Percentiles rank a stretch among this genome's conserved stretches.
These are phyloP conservation scores for Dioctria rufipes DNA, from an alignment of 2,888 invertebrate species.

Conservation along the genomic window DNA sequence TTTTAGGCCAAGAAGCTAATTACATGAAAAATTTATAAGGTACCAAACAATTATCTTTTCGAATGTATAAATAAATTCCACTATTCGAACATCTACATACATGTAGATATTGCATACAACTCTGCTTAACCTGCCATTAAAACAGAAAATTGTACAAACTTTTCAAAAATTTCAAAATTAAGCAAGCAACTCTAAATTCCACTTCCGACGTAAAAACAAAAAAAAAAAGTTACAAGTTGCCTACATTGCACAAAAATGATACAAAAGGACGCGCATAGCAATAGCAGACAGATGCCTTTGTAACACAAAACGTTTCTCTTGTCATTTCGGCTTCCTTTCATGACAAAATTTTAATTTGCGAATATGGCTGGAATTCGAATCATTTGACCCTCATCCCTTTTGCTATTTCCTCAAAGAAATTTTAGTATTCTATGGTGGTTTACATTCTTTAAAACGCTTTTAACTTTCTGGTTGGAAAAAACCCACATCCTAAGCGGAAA, in stretches of 20 bases:
- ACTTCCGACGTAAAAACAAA: no score
- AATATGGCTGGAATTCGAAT: slow-evolving; percentile 49
- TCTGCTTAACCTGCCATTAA: no score
- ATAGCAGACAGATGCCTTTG: not conserved
- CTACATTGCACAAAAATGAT: not conserved
- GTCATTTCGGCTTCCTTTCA: slow-evolving; percentile 35
- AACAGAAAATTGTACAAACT: no score
- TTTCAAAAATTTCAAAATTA: no score
- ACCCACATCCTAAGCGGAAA: slow-evolving; percentile 16
- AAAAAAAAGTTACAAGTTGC: slow-evolving; percentile 4
- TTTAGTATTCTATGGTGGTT: slow-evolving; percentile 47
- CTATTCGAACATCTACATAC: no score
- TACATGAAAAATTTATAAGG: no score
- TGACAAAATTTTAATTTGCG: slow-evolving; percentile 52
- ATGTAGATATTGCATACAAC: no score
- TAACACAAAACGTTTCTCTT: slow-evolving; percentile 13
- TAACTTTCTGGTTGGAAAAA: slow-evolving; percentile 17
- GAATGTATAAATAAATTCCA: no score
- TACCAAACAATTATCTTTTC: no score
- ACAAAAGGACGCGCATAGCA: not conserved
- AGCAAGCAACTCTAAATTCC: no score
- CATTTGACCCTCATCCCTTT: slow-evolving; percentile 47
- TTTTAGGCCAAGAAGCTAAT: no score
- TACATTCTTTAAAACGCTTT: slow-evolving; percentile 49
- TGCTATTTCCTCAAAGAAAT: slow-evolving; percentile 22